Evolutionary conservation across 2,113 vertebrate genomes (phyloP).

Genomic region (Marmota flaviventris): DNA sequence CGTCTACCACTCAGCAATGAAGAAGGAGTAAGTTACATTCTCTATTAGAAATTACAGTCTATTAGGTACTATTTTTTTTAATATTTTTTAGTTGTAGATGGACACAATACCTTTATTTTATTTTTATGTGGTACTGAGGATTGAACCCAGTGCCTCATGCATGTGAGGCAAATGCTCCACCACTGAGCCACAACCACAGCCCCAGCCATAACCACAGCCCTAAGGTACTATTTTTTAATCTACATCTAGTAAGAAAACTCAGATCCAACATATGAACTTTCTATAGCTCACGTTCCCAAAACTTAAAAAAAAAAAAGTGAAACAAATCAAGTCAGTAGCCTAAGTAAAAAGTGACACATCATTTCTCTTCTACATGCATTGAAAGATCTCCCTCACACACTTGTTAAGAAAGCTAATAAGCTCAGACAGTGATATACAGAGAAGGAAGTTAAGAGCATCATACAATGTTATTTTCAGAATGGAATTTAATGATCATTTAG

Average conservation of each 20-base stretch:
- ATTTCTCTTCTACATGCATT: constrained; percentile 12
- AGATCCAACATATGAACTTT: background rate
- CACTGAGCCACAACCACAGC: too few relatives aligned
- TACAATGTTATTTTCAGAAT: background rate
- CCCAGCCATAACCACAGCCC: too few relatives aligned
- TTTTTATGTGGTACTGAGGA: too few relatives aligned
- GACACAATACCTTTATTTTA: too few relatives aligned
- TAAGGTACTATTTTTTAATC: background rate
- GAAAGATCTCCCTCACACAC: background rate
- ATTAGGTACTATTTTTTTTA: background rate
- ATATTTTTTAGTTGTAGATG: too few relatives aligned
- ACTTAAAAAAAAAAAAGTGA: background rate
- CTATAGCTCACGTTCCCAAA: background rate
- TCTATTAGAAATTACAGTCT: background rate
- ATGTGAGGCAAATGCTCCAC: too few relatives aligned
- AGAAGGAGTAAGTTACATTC: constrained; percentile 63
- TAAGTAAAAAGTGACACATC: constrained; percentile 3
- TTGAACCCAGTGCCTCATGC: too few relatives aligned
- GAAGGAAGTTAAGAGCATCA: background rate
- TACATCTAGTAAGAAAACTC: constrained; percentile 39
- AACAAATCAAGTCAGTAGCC: constrained; percentile 47
- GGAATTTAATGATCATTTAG: constrained; percentile 32
- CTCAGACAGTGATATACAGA: background rate
- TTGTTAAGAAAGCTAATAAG: constrained; percentile 8
- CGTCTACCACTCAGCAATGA: constrained; percentile 78